A percentile compares a stretch with the other conserved stretches of the same genome.
Evolutionary conservation across 1,140 invertebrate genomes (phyloP).

Genomic region (Temnothorax longispinosus): DNA sequence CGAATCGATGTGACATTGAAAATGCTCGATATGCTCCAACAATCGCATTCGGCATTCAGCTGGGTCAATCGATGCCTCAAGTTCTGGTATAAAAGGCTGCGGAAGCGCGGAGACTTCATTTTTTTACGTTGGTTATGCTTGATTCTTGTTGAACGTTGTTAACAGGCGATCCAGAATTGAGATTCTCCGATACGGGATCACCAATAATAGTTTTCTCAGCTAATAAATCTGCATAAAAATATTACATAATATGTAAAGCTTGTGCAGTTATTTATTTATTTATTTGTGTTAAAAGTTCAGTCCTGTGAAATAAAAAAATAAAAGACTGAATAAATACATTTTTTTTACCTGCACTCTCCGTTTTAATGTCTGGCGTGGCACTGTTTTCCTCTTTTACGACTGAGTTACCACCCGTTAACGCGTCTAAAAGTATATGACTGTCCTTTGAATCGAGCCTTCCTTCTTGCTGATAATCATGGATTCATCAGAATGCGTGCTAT

Average conservation of each 20-base stretch:
- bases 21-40: slow-evolving; percentile 91
- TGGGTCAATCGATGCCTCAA: slow-evolving; percentile 93
- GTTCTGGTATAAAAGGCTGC: slow-evolving; percentile 88
- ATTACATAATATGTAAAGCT: background rate
- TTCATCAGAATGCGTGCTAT: too few species aligned
- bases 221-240: slow-evolving; percentile 27
- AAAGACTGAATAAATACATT: too few species aligned
- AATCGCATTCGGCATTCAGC: slow-evolving; percentile 92
- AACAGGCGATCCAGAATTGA: slow-evolving; percentile 9
- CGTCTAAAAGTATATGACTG: too few species aligned
- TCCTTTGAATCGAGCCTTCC: too few species aligned
- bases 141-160: slow-evolving; percentile 41
- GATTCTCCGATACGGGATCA: background rate
- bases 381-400: too few species aligned
- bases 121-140: slow-evolving; percentile 23
- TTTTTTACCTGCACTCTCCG: too few species aligned
- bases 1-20: slow-evolving; percentile 90
- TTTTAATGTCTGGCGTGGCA: too few species aligned
- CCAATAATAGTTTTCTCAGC: slow-evolving; percentile 43
- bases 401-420: too few species aligned
- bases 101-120: slow-evolving; percentile 68
- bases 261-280: background rate
- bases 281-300: too few species aligned
- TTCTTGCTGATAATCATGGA: too few species aligned
- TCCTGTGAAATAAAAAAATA: too few species aligned